Conservation (phyloP, 2,113 vertebrate genomes). For the Sebastes schlegelii region DNA sequence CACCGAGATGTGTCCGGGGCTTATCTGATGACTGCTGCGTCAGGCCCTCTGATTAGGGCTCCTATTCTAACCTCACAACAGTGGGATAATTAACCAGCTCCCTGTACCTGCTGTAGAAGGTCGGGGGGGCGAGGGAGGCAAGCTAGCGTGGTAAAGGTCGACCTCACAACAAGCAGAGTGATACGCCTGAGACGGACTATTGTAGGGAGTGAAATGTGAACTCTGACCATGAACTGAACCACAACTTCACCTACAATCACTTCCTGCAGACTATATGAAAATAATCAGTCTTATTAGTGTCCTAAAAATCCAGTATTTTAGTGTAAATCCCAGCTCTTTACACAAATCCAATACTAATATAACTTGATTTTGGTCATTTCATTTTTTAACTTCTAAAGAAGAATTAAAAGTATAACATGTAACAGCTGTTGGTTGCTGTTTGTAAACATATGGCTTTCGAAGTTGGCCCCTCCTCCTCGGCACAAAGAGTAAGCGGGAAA, state of each 20-base stretch:
- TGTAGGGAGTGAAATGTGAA: constrained; percentile 42
- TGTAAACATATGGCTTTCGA: too few relatives aligned
- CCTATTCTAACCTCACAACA: constrained; percentile 67
- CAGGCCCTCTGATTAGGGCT: constrained; percentile 79
- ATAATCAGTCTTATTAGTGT: background rate
- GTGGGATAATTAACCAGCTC: constrained; percentile 75
- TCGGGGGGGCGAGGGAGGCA: constrained; percentile 42
- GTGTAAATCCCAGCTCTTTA: background rate
- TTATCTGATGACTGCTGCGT: constrained; percentile 81
- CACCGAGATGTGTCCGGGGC: constrained; percentile 78
- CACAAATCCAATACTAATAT: background rate
- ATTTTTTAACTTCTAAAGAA: background rate
- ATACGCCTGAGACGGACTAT: background rate
- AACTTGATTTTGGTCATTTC: background rate
- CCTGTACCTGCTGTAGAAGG: constrained; percentile 75
- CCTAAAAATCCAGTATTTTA: background rate
- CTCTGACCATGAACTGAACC: constrained; percentile 44
- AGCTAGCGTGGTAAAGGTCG: constrained; percentile 48
- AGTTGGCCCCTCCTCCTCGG: too few relatives aligned
- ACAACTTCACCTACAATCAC: constrained; percentile 9
- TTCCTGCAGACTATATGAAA: background rate
- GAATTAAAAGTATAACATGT: background rate
- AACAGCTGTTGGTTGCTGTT: too few relatives aligned
- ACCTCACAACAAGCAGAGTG: constrained; percentile 50
- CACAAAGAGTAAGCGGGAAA: too few relatives aligned